phyloP scores from a whole-genome alignment of 2,888 invertebrate genomes.

The Phragmatobia fuliginosa region DNA sequence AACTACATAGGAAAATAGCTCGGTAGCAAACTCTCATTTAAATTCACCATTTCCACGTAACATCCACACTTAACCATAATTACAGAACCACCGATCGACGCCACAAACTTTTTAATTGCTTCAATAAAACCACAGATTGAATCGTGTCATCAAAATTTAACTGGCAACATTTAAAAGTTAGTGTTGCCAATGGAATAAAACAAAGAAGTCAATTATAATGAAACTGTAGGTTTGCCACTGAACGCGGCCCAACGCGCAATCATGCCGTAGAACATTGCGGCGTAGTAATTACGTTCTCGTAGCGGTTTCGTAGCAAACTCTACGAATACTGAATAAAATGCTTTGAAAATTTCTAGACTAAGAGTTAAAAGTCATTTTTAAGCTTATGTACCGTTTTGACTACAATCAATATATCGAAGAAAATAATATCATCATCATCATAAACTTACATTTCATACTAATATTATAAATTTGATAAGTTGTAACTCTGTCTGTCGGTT shows the following conservation, averaged over 20 bases:
- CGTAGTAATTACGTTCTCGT: conserved; percentile 72
- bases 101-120: conserved; percentile 58
- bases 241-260: conserved; percentile 55
- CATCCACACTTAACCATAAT: conserved; percentile 31
- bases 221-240: conserved; percentile 57
- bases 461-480: too few relatives aligned
- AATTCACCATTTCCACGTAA: conserved; percentile 15
- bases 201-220: conserved; percentile 72
- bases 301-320: conserved; percentile 58
- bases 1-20: not conserved
- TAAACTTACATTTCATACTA: too few relatives aligned
- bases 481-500: too few relatives aligned
- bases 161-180: conserved; percentile 52
- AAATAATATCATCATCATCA: not conserved
- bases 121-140: conserved; percentile 58
- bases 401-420: not conserved
- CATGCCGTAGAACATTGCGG: conserved; percentile 58
- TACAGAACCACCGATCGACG: conserved; percentile 31
- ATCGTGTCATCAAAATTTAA: conserved; percentile 59
- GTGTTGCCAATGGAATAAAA: conserved; percentile 58
- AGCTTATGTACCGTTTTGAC: not conserved
- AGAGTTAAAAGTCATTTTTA: conserved; percentile 1
- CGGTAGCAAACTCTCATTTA: not conserved
- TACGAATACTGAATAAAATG: conserved; percentile 55
- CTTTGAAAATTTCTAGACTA: conserved; percentile 40